phyloP scores from a whole-genome alignment of 2,797 vertebrate genomes.

The Benthosema pterotum region DNA sequence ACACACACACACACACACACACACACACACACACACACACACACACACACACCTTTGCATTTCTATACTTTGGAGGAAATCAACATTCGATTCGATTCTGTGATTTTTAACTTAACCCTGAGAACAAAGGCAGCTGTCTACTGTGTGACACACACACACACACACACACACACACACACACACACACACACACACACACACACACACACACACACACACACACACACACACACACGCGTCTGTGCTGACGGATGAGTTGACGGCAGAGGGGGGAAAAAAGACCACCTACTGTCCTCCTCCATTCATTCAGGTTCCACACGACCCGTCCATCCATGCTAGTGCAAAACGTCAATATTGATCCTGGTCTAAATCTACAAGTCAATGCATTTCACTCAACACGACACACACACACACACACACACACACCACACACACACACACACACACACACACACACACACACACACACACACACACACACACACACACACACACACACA shows the following conservation, averaged over 20 bases:
- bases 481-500: conserved; percentile 4
- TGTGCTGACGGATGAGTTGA: conserved; percentile 5
- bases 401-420: conserved; percentile 18
- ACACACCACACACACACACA: neutral
- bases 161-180: too few species aligned
- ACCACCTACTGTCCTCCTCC: neutral
- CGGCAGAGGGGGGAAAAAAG: conserved; percentile 11
- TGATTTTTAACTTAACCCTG: too few species aligned
- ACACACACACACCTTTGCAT: too few species aligned
- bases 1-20: too few species aligned
- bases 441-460: neutral
- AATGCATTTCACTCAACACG: neutral
- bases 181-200: too few species aligned
- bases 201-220: too few species aligned
- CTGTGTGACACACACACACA: too few species aligned
- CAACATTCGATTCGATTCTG: too few species aligned
- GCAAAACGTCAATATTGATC: conserved; percentile 37
- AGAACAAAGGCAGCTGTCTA: too few species aligned
- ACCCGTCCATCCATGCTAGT: conserved; percentile 37
- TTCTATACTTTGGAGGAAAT: too few species aligned
- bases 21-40: too few species aligned
- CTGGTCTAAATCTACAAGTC: conserved; percentile 29
- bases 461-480: too few species aligned
- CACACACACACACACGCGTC: conserved; percentile 24
- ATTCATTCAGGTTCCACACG: conserved; percentile 17